phyloP scores from a whole-genome alignment of 2,888 invertebrate species.

The Cantharis rustica region DNA sequence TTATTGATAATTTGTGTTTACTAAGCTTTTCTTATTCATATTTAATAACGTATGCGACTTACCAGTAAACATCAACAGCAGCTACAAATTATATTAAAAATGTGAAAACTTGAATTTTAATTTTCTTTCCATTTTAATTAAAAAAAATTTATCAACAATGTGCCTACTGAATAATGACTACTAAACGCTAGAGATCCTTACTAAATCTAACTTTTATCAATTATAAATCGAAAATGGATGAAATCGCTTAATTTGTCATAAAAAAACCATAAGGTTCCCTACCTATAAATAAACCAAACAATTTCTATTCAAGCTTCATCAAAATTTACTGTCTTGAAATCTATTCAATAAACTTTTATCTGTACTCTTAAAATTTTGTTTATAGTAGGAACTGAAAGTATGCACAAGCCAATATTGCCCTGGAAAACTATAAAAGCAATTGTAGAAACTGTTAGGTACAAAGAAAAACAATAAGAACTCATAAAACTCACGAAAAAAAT shows the following conservation, averaged over 20 bases:
- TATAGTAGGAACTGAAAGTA: neutral
- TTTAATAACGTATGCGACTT: neutral
- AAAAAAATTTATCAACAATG: no score
- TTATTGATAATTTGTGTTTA: neutral
- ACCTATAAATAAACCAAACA: neutral
- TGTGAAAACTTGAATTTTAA: no score
- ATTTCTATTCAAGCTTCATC: neutral
- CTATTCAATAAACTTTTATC: neutral
- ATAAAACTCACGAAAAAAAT: neutral
- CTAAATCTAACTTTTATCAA: no score
- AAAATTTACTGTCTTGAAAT: neutral
- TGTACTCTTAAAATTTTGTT: neutral
- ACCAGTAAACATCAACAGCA: no score
- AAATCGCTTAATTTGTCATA: no score
- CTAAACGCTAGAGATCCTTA: no score
- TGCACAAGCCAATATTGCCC: neutral
- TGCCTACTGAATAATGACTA: no score
- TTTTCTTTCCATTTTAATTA: no score
- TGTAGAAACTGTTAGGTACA: neutral
- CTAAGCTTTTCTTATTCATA: neutral
- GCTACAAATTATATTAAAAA: no score
- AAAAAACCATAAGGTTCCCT: no score
- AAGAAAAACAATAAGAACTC: neutral
- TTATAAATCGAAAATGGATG: no score
- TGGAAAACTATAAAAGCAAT: neutral